Evolutionary conservation across 2,797 vertebrate species (phyloP).

Genomic region (Cryptoblepharus egeriae): DNA sequence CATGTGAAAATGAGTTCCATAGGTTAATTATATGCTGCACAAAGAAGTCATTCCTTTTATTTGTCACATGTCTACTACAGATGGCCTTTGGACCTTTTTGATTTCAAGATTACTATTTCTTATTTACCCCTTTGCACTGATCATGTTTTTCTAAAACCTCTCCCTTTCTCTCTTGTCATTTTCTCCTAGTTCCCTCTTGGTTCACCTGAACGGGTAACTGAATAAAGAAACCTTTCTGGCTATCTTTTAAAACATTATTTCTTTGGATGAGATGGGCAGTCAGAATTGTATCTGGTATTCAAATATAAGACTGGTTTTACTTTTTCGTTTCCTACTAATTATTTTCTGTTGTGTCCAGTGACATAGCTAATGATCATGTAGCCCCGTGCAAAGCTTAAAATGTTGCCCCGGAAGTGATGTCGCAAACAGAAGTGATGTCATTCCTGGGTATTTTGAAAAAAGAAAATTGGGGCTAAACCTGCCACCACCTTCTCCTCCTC

Average conservation of each 20-base stretch:
- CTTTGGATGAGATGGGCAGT: neutral
- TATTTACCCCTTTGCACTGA: constrained; percentile 27
- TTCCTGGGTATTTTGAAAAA: no score
- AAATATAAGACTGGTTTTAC: neutral
- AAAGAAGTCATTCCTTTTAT: constrained; percentile 6
- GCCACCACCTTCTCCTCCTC: no score
- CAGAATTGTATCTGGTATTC: neutral
- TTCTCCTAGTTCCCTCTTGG: no score
- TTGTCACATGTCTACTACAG: constrained; percentile 11
- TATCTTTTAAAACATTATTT: neutral
- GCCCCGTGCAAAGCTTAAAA: no score
- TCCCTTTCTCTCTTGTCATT: neutral
- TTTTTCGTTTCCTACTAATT: neutral
- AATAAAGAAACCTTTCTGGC: neutral
- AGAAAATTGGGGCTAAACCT: no score
- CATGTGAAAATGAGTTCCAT: constrained; percentile 21
- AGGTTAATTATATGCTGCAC: constrained; percentile 30
- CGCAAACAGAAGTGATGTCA: no score
- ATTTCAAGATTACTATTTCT: neutral
- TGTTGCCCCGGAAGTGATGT: no score
- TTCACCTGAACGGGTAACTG: neutral
- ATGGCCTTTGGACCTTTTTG: neutral
- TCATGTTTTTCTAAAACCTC: constrained; percentile 9
- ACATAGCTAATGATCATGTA: no score
- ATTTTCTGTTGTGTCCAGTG: neutral